Evolutionary conservation across 53 echinoderm and acorn worm species (phyloP), one percentile per base, ranked within the genome.

Genomic region (Stichopus horrens): DNA sequence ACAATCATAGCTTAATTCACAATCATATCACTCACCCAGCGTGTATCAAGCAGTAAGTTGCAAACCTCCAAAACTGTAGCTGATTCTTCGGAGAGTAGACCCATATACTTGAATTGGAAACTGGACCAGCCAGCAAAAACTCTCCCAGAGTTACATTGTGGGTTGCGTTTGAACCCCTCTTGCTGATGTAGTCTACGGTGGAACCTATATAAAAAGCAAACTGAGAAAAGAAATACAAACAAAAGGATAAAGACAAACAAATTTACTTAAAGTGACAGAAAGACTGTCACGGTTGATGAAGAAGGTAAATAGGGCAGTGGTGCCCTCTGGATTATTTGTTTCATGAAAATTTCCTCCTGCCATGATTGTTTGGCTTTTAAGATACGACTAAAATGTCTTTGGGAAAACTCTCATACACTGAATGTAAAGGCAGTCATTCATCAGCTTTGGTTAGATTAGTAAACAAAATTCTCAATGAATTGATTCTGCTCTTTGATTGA

Each of bases 51-150:
- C 94, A 91, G 83, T 97, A 95, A 10, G 97, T 95, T 77, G 87
- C 88, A 94, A 97, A 95, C 81, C 95, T 93, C 97, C 95, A 97
- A 59, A 97, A 94, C 86, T 95, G 88, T 7, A 95, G 86, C 88
- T 90, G 93, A 60, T 91, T 90, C 68, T 79, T 81, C 13, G 97
- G 97, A 23, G 91, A 78, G 79, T 91, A 97, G 53, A 95, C 89
- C 67, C 94, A 86, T 86, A 75, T 75, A 87, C 95, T 92, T 76
- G 88, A 76, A 59, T 91, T 92, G 53, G 94, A 94, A 11, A 95
- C 90, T 14, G 97, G 97, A 18, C 97, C 97, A 18, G 94, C 92
- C 91, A 92, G 91, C 82, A 95, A 83, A 55, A 74, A 74, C 37
- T 87, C 90, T 21, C 76, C 37, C 78, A 93, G 77, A 58, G 89